phyloP scores from a whole-genome alignment of 2,113 vertebrate species.

The Ranitomeya imitator region DNA sequence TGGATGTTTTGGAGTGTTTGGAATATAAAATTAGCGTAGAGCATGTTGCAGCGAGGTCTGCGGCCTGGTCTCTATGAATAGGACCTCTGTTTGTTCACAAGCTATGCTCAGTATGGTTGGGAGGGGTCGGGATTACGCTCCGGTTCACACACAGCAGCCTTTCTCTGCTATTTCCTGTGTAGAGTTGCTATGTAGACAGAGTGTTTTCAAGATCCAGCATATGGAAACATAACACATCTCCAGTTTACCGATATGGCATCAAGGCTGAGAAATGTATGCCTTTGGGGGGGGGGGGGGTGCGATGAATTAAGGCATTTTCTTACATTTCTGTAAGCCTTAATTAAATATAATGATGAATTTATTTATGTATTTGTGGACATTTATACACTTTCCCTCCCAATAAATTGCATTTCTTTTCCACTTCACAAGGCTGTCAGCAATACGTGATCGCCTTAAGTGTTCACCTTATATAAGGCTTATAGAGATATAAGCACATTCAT shows the following conservation, averaged over 20 bases:
- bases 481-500: neutral
- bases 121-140: conserved; percentile 5
- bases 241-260: neutral
- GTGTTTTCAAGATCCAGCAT: conserved; percentile 10
- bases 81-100: conserved; percentile 51
- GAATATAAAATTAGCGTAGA: conserved; percentile 24
- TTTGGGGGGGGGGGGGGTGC: conserved; percentile 14
- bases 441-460: neutral
- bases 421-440: neutral
- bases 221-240: neutral
- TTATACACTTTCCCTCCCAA: neutral
- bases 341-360: conserved; percentile 13
- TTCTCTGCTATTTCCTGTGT: conserved; percentile 41
- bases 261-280: neutral
- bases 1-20: conserved; percentile 15
- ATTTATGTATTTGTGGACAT: neutral
- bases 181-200: conserved; percentile 5
- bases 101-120: conserved; percentile 2
- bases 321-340: conserved; percentile 21
- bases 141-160: conserved; percentile 45
- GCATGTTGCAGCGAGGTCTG: conserved; percentile 30
- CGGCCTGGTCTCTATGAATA: conserved; percentile 49
- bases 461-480: neutral
- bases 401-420: neutral
- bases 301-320: neutral